Base-by-base conservation (phyloP, 2,113 vertebrate species). In the Mustela nigripes region DNA sequence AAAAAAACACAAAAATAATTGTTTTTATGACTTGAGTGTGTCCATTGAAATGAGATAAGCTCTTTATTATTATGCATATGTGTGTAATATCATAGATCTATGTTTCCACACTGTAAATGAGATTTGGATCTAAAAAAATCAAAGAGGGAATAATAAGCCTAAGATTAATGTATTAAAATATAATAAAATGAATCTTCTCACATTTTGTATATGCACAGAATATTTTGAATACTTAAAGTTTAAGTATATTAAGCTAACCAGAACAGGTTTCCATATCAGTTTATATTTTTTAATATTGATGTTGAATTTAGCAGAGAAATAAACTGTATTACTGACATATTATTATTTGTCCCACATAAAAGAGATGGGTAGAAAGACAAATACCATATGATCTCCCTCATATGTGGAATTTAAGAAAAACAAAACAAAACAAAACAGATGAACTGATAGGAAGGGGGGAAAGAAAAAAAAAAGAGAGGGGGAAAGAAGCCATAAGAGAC, bases 121-220 rank as follows among this genome's bases (percentile, higher is more conserved):
- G 28, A 73, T 89, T 91, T 93, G 6, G 12, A 78, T 67, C 53
- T 93, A 11, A 80, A 7, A 83, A 83, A 94, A 65, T 62, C 22
- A 56, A 80, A 79, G 19, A 33, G 2, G 12, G 22, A 78, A 60
- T 95, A 73, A 79, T 85, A 78, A 93, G 24, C 45, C 8, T 11
- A 84, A 74, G 22, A 92, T 91, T 82, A 94, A 94, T 78, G 50
- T 95, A 96, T 62, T 90, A 82, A 97, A 74, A 74, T 60, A 14
- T 74, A 86, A 97, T 45, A 19, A 89, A 97, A 53, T 69, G 26
- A 63, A 78, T 83, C 0, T 65, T 94, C 95, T 95, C 42, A 65
- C 4, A 7, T 94, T 94, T 73, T 96, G 11, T 91, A 73, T 36
- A 85, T 79, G 16, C 15, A 65, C 11, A 76, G 15, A 65, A n/a